Percentiles rank a stretch among this genome's conserved stretches.
Conservation (phyloP, 2,797 vertebrate genomes). For the Loriculus beryllinus region DNA sequence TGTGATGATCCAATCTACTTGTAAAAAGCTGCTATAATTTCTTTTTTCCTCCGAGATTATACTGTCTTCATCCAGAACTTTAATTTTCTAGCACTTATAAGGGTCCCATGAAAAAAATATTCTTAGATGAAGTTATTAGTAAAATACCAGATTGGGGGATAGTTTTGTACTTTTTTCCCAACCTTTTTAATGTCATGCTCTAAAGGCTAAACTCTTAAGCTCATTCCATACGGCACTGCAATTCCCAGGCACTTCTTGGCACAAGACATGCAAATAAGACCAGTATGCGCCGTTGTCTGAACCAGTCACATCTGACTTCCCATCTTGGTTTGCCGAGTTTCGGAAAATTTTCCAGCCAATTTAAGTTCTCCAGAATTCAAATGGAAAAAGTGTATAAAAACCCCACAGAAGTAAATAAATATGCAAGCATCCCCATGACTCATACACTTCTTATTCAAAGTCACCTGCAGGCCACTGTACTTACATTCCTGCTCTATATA, state of each 20-base stretch:
- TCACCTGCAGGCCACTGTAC: not conserved
- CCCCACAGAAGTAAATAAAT: not conserved
- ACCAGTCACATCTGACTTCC: not conserved
- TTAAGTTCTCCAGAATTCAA: not conserved
- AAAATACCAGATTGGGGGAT: not conserved
- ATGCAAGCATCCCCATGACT: not conserved
- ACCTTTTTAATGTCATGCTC: not conserved
- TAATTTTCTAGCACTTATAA: not conserved
- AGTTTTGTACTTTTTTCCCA: not conserved
- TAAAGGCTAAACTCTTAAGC: not conserved
- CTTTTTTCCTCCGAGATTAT: not conserved
- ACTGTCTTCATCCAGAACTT: not conserved
- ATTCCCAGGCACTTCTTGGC: not conserved
- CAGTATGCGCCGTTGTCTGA: not conserved
- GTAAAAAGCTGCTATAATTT: not conserved
- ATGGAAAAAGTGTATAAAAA: not conserved
- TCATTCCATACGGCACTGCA: not conserved
- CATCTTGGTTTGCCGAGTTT: not conserved
- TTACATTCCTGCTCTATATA: not conserved
- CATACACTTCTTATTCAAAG: not conserved
- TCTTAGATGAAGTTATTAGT: not conserved
- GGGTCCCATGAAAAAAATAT: not conserved
- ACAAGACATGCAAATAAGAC: not conserved
- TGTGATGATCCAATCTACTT: not conserved
- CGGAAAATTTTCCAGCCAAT: not conserved